Base-by-base conservation (phyloP, 2,797 vertebrate genomes). In the Podarcis siculus region DNA sequence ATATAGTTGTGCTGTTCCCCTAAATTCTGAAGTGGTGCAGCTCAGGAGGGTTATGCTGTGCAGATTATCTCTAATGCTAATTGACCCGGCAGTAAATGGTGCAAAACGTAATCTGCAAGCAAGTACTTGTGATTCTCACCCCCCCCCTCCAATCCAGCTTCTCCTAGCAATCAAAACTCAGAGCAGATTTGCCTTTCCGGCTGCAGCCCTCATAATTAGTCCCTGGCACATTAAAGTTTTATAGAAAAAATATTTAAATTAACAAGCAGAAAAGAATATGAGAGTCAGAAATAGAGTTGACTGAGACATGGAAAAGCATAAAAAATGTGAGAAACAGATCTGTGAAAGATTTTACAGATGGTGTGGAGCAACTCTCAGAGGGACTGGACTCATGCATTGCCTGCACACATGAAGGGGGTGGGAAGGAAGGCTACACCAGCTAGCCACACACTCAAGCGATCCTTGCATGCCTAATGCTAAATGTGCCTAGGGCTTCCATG, bases 231-330 rank as follows among this genome's bases (percentile, higher is more conserved):
- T 82, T 87, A 82, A 87, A 81, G 27, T 81, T 82, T 87, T 87
- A 87, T 82, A 61, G 55, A 87, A 87, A 82, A 87, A 79, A 86
- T 87, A 87, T 87, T 87, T 87, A 82, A 87, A 87, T 87, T 82
- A 87, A 87, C 79, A 82, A 87, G 69, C 69, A 87, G 86, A 87
- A 87, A 82, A 82, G 55, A 58, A 69, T 73, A 66, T 7, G 45
- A 80, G 77, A 82, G 69, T 64, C 49, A 64, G 35, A 61, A 75
- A 82, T 13, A 55, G 45, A 87, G n/a, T 66, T 75, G 69, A 87
- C 49, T 66, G 69, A 87, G 86, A 81, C 49, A 64, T 19, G 69
- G 55, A 27, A 75, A 21, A 81, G 69, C 49, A 75, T 64, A 21
- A n/a, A 58, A 45, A 82, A 35, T 61, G 21, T n/a, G 21, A 37